Percentiles rank a stretch among this genome's conserved stretches.
Conservation (phyloP, 1,140 invertebrate species). For the Zaprionus nigranus region DNA sequence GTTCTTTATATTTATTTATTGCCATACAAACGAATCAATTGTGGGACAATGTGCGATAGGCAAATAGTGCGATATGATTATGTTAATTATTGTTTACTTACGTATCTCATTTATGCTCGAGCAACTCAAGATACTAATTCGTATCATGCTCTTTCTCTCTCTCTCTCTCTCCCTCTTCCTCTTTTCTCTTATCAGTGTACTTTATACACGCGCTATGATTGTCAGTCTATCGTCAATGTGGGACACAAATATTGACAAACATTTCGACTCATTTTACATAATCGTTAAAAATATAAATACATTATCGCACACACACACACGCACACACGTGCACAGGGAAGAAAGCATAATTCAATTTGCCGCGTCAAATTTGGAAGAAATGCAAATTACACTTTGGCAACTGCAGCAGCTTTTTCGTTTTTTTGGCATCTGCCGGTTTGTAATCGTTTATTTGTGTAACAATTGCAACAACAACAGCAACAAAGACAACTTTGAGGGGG, state of each 20-base stretch:
- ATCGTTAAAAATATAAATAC: constrained; percentile 1
- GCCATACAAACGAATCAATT: background rate
- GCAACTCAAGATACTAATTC: background rate
- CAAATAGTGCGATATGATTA: constrained; percentile 3
- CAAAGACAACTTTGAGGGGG: constrained; percentile 6
- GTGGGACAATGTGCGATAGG: background rate
- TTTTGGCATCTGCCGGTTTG: constrained; percentile 47
- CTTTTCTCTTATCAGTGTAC: background rate
- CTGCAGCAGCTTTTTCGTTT: constrained; percentile 15
- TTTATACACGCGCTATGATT: constrained; percentile 7
- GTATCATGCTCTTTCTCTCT: background rate
- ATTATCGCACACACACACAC: background rate
- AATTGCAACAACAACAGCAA: constrained; percentile 48
- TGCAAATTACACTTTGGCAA: constrained; percentile 53
- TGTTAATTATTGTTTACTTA: background rate
- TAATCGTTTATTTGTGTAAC: constrained; percentile 70
- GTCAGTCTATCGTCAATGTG: constrained; percentile 44
- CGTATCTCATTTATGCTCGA: background rate
- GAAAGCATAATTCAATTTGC: constrained; percentile 8
- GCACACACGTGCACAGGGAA: background rate
- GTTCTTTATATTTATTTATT: background rate
- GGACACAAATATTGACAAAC: constrained; percentile 44
- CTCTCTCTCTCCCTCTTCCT: background rate
- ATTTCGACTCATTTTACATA: constrained; percentile 41
- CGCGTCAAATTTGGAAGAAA: constrained; percentile 30